Evolutionary conservation across 2,888 invertebrate genomes (phyloP), one percentile per base, ranked within the genome.

Genomic region (Agrochola circellaris): DNA sequence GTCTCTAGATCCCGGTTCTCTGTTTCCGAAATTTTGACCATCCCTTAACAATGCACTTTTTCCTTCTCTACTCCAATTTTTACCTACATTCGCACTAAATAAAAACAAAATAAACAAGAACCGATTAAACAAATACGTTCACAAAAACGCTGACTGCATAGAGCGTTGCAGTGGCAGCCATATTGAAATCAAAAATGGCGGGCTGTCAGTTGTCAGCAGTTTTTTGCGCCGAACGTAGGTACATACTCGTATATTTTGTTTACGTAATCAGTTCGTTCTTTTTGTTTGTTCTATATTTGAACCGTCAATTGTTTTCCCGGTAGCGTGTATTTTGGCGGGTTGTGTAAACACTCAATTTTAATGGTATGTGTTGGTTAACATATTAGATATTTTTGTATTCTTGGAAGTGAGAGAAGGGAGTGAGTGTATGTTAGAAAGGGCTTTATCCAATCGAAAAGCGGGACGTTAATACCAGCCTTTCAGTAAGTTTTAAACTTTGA

Each of bases 161-260:
- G 89, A 91, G 90, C 89, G 91, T 91, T 95, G 94, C 95, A 94
- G 90, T 91, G 87, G 86, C 83, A 76, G 90, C 90, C 92, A 92
- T 93, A 87, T 94, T 94, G 94, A 61, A 89, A 92, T 91, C 94
- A 95, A 95, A 95, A 95, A 95, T 95, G 93, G 94, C 92, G 88
- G 90, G 78, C 88, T 89, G 84, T 90, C 92, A 91, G 90, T 89
- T 90, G 91, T 95, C 95, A 95, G 95, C 95, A 89, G 69, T 90
- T 94, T 95, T 95, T 93, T 91, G 91, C 90, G 88, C 88, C 81
- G 85, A 87, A 87, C 85, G 80, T 54, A 70, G n/a, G 60, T 83
- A 83, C 92, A 92, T 90, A 71, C 60, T 66, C 83, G 65, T 66
- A 91, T 90, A 90, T 92, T 91, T 88, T 92, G 92, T 93, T 93